Evolutionary conservation across 2,888 invertebrate species (phyloP).

Genomic region (Trachelus iudaicus): DNA sequence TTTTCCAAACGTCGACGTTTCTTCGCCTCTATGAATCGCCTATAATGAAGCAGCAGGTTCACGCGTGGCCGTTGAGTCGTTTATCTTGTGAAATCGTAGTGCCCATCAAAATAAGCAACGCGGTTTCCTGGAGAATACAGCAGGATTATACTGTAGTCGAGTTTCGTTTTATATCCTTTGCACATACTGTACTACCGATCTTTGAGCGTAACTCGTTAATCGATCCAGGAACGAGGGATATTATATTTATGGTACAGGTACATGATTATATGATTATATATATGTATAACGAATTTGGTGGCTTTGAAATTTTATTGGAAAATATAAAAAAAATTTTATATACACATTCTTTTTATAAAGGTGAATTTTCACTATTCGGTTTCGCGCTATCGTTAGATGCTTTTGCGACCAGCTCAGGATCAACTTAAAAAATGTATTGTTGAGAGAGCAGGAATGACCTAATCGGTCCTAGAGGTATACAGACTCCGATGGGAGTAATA

Average conservation of each 20-base stretch:
- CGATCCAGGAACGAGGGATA: no score
- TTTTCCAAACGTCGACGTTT: not conserved
- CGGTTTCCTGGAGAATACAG: constrained; percentile 9
- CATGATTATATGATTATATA: no score
- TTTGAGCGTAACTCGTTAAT: no score
- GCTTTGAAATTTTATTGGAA: no score
- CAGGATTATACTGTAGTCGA: not conserved
- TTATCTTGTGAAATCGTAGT: constrained; percentile 42
- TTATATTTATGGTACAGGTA: no score
- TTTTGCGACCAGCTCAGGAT: not conserved
- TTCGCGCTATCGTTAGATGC: no score
- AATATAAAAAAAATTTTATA: no score
- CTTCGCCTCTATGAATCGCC: constrained; percentile 11
- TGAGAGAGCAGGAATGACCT: not conserved
- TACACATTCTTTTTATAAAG: no score
- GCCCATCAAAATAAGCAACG: constrained; percentile 35
- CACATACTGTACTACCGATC: not conserved
- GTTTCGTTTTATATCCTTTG: not conserved
- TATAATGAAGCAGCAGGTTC: constrained; percentile 36
- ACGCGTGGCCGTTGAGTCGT: constrained; percentile 34
- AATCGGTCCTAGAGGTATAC: not conserved
- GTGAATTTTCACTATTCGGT: no score
- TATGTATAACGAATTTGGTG: no score
- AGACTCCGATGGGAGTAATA: not conserved
- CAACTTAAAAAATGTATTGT: not conserved